Conservation (phyloP, 92 coral and sea anemone genomes). For the Porites rus region DNA sequence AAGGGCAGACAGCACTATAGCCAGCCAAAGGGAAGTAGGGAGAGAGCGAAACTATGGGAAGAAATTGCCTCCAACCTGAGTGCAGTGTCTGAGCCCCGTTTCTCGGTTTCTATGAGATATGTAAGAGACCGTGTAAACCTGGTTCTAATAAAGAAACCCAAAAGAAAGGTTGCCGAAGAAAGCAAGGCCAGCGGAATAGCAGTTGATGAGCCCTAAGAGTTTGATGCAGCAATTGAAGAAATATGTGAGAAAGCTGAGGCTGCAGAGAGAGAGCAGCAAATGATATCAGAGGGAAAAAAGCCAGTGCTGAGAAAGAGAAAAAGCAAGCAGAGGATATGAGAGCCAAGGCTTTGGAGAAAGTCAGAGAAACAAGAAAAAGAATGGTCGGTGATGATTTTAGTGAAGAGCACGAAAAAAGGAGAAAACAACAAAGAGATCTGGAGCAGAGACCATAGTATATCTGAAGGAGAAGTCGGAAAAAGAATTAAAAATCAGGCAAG, state of each 20-base stretch:
- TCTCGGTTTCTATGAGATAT: constrained; percentile 7
- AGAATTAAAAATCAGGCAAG: too few species aligned
- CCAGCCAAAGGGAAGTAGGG: constrained; percentile 32
- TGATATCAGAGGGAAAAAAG: neutral
- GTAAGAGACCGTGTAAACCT: too few species aligned
- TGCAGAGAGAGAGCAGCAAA: constrained; percentile 37
- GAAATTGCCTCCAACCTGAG: constrained; percentile 17
- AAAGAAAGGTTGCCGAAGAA: constrained; percentile 36
- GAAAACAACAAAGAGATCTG: too few species aligned
- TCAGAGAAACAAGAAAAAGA: too few species aligned
- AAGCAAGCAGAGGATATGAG: neutral
- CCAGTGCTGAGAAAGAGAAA: neutral
- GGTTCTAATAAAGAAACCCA: neutral
- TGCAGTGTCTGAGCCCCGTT: constrained; percentile 36
- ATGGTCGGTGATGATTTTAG: too few species aligned
- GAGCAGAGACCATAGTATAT: too few species aligned
- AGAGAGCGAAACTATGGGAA: constrained; percentile 38
- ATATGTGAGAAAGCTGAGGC: constrained; percentile 37
- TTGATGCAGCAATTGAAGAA: constrained; percentile 40
- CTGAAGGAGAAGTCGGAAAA: too few species aligned
- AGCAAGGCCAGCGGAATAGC: constrained; percentile 37
- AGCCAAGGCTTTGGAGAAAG: too few species aligned
- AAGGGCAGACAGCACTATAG: constrained; percentile 23
- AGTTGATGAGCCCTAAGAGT: constrained; percentile 22
- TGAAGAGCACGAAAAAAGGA: too few species aligned